Evolutionary conservation across 2,888 invertebrate species (phyloP), one percentile per base, ranked within the genome.

Genomic region (Limenitis camilla): DNA sequence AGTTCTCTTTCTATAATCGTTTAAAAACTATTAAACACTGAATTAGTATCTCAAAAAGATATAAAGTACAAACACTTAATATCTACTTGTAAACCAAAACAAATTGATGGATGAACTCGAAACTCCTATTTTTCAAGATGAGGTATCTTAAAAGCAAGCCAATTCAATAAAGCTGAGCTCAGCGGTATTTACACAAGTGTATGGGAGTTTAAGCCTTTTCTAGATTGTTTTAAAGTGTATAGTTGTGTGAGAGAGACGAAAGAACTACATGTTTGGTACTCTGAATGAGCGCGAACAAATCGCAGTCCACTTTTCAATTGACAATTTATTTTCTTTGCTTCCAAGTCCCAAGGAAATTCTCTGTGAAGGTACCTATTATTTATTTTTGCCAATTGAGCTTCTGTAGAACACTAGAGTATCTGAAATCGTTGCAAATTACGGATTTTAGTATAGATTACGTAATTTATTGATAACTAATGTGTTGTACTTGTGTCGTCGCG

Each of bases 221-320:
- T 0, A 10, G 4, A 40, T 11, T 1, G 29, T 4, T 9, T 33
- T 45, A 53, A 32, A 11, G 28, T 2, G 29, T 5, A 48, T 19
- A 33, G n/a, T 45, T 19, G 28, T 6, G 7, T 36, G 29, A 33
- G 29, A 9, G 7, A 9, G 9, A 3, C 4, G 7, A 10, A 28
- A 6, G 5, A 33, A 19, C 19, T 27, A 41, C 10, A 33, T 19
- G 10, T 49, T 40, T 38, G 11, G 49, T 52, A 47, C 40, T 49
- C 46, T 11, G 11, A 40, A 43, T 42, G 53, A 53, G 42, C 47
- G 41, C 35, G 45, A 46, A 53, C 52, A 56, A 47, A 53, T 56
- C 52, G 43, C 28, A 49, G 40, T 53, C 49, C 38, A 53, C 49
- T 50, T 49, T 53, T 50, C 53, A 56, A 49, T 53, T 40, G 52